Percentiles rank a stretch among this genome's conserved stretches.
These are phyloP conservation scores for Sesia bembeciformis DNA, from an alignment of 2,888 invertebrate genomes.

Conservation along the genomic window DNA sequence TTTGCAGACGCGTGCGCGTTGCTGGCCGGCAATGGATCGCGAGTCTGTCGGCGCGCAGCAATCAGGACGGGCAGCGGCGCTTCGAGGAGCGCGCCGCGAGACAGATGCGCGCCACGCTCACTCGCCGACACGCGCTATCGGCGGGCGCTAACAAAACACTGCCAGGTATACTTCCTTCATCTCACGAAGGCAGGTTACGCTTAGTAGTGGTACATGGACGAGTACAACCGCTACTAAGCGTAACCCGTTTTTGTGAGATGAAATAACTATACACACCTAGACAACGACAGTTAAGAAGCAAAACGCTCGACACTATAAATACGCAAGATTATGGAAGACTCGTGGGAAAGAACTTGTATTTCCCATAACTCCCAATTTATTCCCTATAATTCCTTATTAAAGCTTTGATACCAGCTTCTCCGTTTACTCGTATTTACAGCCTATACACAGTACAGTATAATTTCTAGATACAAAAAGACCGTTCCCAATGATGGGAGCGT, in stretches of 20 bases:
- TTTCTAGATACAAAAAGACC: too few species aligned
- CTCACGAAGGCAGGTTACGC: too few species aligned
- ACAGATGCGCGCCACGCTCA: conserved; percentile 78
- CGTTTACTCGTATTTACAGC: too few species aligned
- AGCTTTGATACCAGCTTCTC: too few species aligned
- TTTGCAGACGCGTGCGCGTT: neutral
- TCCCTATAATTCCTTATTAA: too few species aligned
- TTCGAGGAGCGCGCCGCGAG: conserved; percentile 85
- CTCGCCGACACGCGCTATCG: conserved; percentile 44
- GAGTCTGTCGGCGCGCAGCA: conserved; percentile 85
- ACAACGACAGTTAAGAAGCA: neutral
- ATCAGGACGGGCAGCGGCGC: conserved; percentile 90
- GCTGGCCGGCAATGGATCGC: conserved; percentile 81
- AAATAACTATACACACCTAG: conserved; percentile 1
- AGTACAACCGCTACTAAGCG: too few species aligned
- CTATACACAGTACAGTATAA: too few species aligned
- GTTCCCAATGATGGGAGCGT: too few species aligned
- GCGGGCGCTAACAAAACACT: conserved; percentile 29
- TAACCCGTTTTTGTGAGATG: too few species aligned
- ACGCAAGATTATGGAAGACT: neutral
- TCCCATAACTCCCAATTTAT: neutral
- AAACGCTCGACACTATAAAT: neutral
- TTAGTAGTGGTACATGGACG: too few species aligned
- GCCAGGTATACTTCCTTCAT: conserved; percentile 28
- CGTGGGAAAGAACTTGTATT: neutral